phyloP scores from a whole-genome alignment of 53 echinoderm and acorn worm genomes.

The Holothuria leucospilota region DNA sequence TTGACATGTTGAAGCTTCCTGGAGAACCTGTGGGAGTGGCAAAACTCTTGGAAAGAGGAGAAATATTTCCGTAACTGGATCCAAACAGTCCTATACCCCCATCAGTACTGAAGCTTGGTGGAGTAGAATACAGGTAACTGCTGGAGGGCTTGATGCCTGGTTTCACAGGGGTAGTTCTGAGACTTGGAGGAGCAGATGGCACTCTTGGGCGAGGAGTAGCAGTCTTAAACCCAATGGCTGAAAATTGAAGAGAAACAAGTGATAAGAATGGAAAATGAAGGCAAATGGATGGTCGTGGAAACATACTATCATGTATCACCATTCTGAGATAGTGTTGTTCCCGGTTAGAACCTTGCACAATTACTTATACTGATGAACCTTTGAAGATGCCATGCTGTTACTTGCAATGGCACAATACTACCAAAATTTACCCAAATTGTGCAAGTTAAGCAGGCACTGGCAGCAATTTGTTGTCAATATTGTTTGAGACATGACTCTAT shows the following conservation, averaged over 20 bases:
- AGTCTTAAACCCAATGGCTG: constrained; percentile 88
- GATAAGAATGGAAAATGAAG: too few relatives aligned
- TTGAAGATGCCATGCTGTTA: too few relatives aligned
- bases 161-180: constrained; percentile 47
- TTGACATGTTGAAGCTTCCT: constrained; percentile 18
- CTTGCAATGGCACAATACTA: too few relatives aligned
- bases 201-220: constrained; percentile 66
- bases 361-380: too few relatives aligned
- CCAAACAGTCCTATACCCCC: constrained; percentile 53
- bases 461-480: too few relatives aligned
- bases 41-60: constrained; percentile 17
- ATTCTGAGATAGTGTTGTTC: too few relatives aligned
- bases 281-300: too few relatives aligned
- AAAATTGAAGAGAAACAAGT: background rate
- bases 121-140: constrained; percentile 76
- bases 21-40: constrained; percentile 14
- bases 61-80: constrained; percentile 38
- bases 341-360: too few relatives aligned
- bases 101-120: constrained; percentile 40
- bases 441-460: too few relatives aligned
- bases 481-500: too few relatives aligned
- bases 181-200: constrained; percentile 82
- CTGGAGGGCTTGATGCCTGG: constrained; percentile 80
- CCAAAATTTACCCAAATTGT: too few relatives aligned
- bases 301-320: too few relatives aligned